Evolutionary conservation across 2,113 vertebrate genomes (phyloP), one percentile per base, ranked within the genome.

Genomic region (Oophaga pumilio): DNA sequence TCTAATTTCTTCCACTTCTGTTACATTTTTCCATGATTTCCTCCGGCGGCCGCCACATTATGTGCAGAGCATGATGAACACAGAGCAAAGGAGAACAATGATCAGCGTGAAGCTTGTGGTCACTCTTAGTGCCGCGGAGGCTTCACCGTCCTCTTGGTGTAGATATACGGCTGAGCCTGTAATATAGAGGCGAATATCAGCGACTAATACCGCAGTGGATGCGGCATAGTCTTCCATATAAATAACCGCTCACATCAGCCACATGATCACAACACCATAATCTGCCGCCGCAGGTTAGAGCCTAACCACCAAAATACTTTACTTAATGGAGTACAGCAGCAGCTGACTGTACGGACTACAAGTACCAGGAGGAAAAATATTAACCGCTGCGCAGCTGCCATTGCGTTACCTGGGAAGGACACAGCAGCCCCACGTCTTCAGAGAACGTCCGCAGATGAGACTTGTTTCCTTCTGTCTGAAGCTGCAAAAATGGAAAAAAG

Each of bases 381-480:
- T 4, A 10, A 14, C 6, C 17, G 0, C 10, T 4, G 14, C 5
- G 4, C 18, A 17, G 4, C 17, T 17, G 7, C 20, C 5, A 62
- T 20, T 17, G 1, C 13, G 6, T 91, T 91, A 96, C 95, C 92
- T 86, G 50, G 1, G 94, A 90, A n/a, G 95, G 95, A 87, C 95
- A 96, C 78, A 93, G 89, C 69, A 95, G 94, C n/a, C 90, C 77
- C 86, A 95, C 92, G 64, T 94, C 92, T 64, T 94, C 91, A 15
- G 94, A 94, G 88, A 95, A 94, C 57, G 91, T 95, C 87, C 88
- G 90, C 66, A 96, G 91, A 18, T 91, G 90, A 74, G 90, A 89
- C 90, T 96, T 96, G 2, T 90, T 87, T 52, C 92, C 94, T 52
- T 93, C 93, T 0, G 95, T 93, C 88, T 96, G 94, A 90, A 96